Evolutionary conservation across 2,113 vertebrate species (phyloP).

Genomic region (Erinaceus europaeus): DNA sequence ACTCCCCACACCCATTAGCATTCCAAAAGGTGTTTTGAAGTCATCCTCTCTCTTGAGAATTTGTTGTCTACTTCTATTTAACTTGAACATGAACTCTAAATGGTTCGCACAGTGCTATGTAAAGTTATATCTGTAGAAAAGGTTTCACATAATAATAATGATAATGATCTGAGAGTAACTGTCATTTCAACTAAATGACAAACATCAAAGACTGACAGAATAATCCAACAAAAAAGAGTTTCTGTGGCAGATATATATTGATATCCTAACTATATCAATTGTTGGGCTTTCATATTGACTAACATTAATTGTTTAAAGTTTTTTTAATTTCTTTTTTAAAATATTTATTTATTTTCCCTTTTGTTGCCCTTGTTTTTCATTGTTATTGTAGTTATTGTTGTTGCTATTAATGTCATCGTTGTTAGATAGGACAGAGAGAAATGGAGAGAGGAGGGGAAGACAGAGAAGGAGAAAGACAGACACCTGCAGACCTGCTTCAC

Average conservation of each 20-base stretch:
- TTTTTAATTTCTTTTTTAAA: too few species aligned
- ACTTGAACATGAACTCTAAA: background rate
- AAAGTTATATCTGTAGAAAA: conserved; percentile 12
- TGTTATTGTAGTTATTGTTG: too few species aligned
- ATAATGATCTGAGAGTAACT: background rate
- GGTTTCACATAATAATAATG: background rate
- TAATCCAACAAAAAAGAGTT: conserved; percentile 37
- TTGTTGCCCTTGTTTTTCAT: too few species aligned
- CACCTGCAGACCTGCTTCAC: too few species aligned
- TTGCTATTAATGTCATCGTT: too few species aligned
- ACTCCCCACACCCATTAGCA: background rate
- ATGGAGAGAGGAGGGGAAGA: too few species aligned
- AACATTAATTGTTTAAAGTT: conserved; percentile 67
- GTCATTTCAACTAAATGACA: conserved; percentile 24
- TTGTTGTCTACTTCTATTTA: background rate
- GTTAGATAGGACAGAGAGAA: too few species aligned
- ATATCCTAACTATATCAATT: conserved; percentile 30
- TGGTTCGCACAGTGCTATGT: background rate
- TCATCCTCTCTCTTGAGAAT: background rate
- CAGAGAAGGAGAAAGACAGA: too few species aligned
- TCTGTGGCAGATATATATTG: background rate
- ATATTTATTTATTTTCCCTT: too few species aligned
- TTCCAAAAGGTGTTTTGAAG: background rate
- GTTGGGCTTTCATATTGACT: conserved; percentile 61
- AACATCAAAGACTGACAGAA: background rate